Evolutionary conservation across 1,140 invertebrate species (phyloP), one percentile per base, ranked within the genome.

Genomic region (Protaetia brevitarsis): DNA sequence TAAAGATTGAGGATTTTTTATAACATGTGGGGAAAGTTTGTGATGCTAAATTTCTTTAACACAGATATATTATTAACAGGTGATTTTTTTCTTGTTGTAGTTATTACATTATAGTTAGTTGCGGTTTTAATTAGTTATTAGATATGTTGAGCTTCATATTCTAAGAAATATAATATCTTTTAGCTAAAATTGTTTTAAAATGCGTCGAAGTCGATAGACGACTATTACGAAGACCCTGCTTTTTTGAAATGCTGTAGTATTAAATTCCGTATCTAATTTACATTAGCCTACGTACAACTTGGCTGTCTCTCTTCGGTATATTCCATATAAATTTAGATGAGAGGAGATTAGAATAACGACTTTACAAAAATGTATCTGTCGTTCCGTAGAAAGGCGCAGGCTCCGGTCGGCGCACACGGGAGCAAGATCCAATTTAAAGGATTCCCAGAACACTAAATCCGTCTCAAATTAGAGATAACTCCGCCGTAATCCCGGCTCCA

Each of bases 391-490:
- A 59, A 59, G 27, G 26, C 29, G 27, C 21, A 26, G 10, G 57
- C 26, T 21, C 21, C 28, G 3, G 31, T 7, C 41, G 34, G 51
- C 62, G 65, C 64, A 64, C 67, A 68, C 66, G 65, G 67, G 70
- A 68, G 65, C 59, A 59, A 66, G 66, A 72, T 82, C 79, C 80
- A 82, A 83, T 83, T 82, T 83, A 79, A 79, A 80, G 71, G 81
- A 83, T 82, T 82, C 79, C 77, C 79, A 77, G 78, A 74, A 75
- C 76, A 81, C 76, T 80, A 82, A 82, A 82, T 81, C 81, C 81
- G 70, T 74, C 73, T 74, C 78, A 81, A 82, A 82, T 83, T 82
- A 81, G 79, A 83, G 82, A 83, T 82, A 82, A 79, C 80, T 79
- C 74, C 69, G 70, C 73, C 72, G 74, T 80, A 81, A 82, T 82